Evolutionary conservation across 2,797 vertebrate species (phyloP), one percentile per base, ranked within the genome.

Genomic region (Cossypha dichroa): DNA sequence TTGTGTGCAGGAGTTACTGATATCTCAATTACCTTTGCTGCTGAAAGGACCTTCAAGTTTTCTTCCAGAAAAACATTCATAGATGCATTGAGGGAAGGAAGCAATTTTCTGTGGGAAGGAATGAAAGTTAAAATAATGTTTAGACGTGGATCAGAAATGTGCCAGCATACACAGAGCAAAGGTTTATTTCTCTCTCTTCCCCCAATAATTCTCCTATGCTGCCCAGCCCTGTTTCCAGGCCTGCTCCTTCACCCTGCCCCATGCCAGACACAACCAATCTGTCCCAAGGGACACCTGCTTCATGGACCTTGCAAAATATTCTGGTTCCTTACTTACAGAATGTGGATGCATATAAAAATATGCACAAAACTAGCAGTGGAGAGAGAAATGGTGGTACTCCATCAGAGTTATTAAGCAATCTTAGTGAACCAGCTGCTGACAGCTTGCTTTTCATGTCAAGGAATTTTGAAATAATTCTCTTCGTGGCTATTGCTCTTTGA

Each of bases 21-120:
- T 93, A 81, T 90, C 96, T 93, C 75, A 90, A 94, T 96, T 93
- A 92, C 51, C 43, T 88, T 90, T n/a, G 38, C 82, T 93, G 46
- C 54, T 60, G 76, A 94, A 87, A 91, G 79, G 59, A 54, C 38
- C 33, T 36, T 4, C 6, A 31, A 81, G 23, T 51, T 68, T 63
- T 82, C 77, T 48, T 79, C 63, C 43, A 86, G 52, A 82, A 82
- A 85, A 85, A 22, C 2, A 1, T 67, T 88, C 0, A 4, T 29
- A 59, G 63, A 21, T 26, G 51, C 34, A 11, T 11, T 56, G 79
- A 75, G 46, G 62, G 43, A 67, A 85, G 41, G 73, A 70, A 80
- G 13, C 2, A 31, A 45, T 58, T 81, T 93, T 36, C 43, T 40
- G 15, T 1, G 7, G 17, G 6, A 36, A 54, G 62, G 54, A 88